Conservation (phyloP, 1,140 invertebrate species). For the Macrobrachium nipponense region DNA sequence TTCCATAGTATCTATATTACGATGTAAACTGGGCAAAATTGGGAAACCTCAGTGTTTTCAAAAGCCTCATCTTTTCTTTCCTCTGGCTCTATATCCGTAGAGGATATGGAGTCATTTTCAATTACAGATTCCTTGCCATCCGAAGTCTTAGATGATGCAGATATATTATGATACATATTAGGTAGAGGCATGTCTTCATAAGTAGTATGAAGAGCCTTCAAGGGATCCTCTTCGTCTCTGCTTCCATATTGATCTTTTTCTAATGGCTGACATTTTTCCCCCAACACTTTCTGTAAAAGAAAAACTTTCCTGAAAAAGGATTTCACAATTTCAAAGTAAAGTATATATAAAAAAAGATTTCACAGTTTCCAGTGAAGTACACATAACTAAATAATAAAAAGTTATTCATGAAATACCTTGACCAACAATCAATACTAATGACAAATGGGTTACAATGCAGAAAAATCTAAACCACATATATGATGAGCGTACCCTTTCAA, state of each 20-base stretch:
- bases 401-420: too few species aligned
- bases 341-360: neutral
- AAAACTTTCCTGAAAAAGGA: neutral
- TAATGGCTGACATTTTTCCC: conserved; percentile 26
- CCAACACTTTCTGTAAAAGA: conserved; percentile 44
- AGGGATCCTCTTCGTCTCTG: neutral
- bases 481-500: too few species aligned
- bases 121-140: too few species aligned
- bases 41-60: neutral
- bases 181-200: neutral
- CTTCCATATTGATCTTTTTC: neutral
- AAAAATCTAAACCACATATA: too few species aligned
- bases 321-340: neutral
- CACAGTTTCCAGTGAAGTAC: neutral
- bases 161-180: neutral
- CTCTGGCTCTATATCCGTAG: too few species aligned
- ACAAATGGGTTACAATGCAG: too few species aligned
- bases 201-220: neutral
- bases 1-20: conserved; percentile 21
- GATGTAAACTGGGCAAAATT: conserved; percentile 43
- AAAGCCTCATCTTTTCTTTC: too few species aligned
- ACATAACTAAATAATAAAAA: too few species aligned
- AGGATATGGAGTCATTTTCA: too few species aligned
- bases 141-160: neutral
- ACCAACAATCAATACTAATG: too few species aligned